Base-by-base conservation (phyloP, 2,797 vertebrate genomes). In the Sebastes itinus region DNA sequence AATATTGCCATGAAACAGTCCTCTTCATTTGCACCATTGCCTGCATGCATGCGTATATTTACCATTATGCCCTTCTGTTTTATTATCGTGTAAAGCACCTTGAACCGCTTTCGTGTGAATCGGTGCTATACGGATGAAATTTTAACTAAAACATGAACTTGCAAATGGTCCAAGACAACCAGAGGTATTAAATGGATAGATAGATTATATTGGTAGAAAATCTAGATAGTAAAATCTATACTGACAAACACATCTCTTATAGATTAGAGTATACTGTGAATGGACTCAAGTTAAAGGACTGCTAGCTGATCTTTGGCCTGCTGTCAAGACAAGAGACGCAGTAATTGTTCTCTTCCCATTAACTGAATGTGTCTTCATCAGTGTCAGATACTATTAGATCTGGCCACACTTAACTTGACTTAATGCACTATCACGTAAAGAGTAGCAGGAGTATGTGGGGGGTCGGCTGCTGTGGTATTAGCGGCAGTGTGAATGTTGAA, bases 281-380 rank as follows among this genome's bases (percentile, higher is more conserved):
- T 23, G 2, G 7, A 54, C 20, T 54, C 49, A 22, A 22, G 49
- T 54, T 54, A 54, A 64, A 25, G 49, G 58, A 61, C 52, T 7
- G 56, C 52, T 25, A 16, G 70, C 63, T 28, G 20, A 71, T 69
- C 56, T 82, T 61, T 7, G 64, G 52, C 46, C 70, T 52, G 42
- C 65, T 71, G 42, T 81, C 86, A 81, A 80, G 72, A 79, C 25
- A 20, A 54, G 60, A 77, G 49, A 55, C n/a, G 1, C 13, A 54
- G 59, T 84, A 73, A 84, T 90, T 80, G 67, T 82, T 68, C 75
- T 77, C 74, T 62, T 80, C 46, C 74, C 42, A 72, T 89, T 84
- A 83, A 83, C 76, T 5, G 32, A 82, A 81, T 82, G 69, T 11
- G 72, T 91, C 77, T 88, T 91, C 77, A 89, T 92, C 73, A 89